These are phyloP conservation scores for Nomada hirtipes DNA, from an alignment of 2,888 invertebrate species.

Conservation along the genomic window DNA sequence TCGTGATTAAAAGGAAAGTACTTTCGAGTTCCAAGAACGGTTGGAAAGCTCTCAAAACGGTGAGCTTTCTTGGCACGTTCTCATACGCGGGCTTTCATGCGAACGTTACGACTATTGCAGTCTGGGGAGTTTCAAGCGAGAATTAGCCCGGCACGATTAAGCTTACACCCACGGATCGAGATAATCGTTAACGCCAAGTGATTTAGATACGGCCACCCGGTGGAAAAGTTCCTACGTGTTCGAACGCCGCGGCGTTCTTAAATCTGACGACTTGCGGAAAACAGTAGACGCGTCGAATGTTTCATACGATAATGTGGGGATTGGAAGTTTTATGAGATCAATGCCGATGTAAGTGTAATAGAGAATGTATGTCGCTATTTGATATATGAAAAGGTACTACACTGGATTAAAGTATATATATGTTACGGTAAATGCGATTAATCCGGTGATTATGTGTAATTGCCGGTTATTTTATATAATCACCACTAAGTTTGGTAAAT, in stretches of 20 bases:
- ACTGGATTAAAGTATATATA: no score
- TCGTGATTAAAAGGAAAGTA: slow-evolving; percentile 70
- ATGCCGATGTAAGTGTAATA: no score
- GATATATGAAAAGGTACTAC: no score
- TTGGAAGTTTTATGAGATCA: no score
- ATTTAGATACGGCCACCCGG: slow-evolving; percentile 63
- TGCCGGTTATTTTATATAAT: no score
- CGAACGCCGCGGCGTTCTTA: slow-evolving; percentile 3
- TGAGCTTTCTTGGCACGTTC: slow-evolving; percentile 73
- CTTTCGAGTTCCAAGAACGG: slow-evolving; percentile 47
- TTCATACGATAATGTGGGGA: not conserved
- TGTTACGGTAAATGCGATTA: no score
- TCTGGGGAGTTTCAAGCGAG: slow-evolving; percentile 73
- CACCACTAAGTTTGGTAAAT: no score
- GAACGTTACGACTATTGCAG: slow-evolving; percentile 72
- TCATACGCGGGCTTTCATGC: slow-evolving; percentile 69
- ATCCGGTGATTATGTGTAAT: no score
- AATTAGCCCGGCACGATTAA: slow-evolving; percentile 72
- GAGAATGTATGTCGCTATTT: no score
- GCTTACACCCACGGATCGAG: slow-evolving; percentile 67
- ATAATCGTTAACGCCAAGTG: slow-evolving; percentile 73
- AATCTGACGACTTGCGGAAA: slow-evolving; percentile 21
- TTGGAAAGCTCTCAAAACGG: slow-evolving; percentile 46
- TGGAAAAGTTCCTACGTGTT: slow-evolving; percentile 57
- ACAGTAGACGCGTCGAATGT: slow-evolving; percentile 30